Conservation (phyloP, 2,888 invertebrate species). For the Scaptomyza cyrtandrae region DNA sequence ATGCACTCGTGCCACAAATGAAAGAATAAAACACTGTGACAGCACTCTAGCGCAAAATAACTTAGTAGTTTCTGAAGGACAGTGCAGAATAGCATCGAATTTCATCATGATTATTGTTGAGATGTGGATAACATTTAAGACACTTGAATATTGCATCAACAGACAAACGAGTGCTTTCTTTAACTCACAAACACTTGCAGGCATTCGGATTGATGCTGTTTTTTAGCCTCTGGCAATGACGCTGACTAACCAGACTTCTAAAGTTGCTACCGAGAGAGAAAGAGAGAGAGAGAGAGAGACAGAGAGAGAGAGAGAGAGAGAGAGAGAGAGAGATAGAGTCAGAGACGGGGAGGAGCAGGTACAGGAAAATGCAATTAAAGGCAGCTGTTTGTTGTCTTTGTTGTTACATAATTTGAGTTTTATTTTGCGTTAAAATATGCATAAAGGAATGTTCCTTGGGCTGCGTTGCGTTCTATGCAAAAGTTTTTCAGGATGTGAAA, state of each 20-base stretch:
- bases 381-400: slow-evolving; percentile 22
- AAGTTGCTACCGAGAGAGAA: not conserved
- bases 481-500: slow-evolving; percentile 39
- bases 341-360: not conserved
- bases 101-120: slow-evolving; percentile 48
- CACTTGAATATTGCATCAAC: slow-evolving; percentile 9
- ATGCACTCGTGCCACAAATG: slow-evolving; percentile 60
- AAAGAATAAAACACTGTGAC: slow-evolving; percentile 22
- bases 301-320: too few relatives aligned
- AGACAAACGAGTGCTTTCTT: slow-evolving; percentile 1
- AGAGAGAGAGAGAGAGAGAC: too few relatives aligned
- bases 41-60: slow-evolving; percentile 30
- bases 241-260: slow-evolving; percentile 22
- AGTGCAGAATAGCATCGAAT: slow-evolving; percentile 34
- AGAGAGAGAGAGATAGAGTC: too few relatives aligned
- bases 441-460: slow-evolving; percentile 33
- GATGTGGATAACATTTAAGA: slow-evolving; percentile 38
- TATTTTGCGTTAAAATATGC: slow-evolving; percentile 53
- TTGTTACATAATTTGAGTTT: slow-evolving; percentile 51
- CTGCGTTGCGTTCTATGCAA: slow-evolving; percentile 16
- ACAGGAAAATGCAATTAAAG: slow-evolving; percentile 71
- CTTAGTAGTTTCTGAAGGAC: slow-evolving; percentile 29
- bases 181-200: slow-evolving; percentile 2
- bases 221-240: slow-evolving; percentile 36
- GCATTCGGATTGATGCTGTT: slow-evolving; percentile 18